These are phyloP conservation scores for Micronycteris hirsuta DNA, from an alignment of 2,113 vertebrate species.

Conservation along the genomic window DNA sequence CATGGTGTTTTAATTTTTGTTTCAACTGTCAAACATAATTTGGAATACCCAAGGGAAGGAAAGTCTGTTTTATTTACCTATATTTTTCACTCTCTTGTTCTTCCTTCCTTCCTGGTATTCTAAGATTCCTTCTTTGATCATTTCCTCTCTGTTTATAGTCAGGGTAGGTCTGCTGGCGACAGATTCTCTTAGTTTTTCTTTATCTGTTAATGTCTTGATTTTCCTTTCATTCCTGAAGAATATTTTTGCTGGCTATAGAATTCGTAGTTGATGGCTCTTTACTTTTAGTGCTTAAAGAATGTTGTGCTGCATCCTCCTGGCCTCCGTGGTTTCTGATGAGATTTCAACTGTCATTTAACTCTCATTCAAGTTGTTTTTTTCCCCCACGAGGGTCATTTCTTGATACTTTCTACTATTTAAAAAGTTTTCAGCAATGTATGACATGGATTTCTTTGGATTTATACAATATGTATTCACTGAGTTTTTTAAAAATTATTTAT, in stretches of 20 bases:
- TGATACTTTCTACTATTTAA: background rate
- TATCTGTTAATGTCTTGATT: background rate
- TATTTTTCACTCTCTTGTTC: background rate
- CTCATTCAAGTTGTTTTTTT: background rate
- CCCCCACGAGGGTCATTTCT: background rate
- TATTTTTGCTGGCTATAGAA: constrained; percentile 3
- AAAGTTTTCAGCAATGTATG: background rate
- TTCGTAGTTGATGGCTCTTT: background rate
- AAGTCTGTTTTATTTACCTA: background rate
- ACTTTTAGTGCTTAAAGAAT: background rate
- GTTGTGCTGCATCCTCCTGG: background rate
- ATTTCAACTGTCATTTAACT: background rate
- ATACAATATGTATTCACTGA: background rate
- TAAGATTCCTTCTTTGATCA: background rate
- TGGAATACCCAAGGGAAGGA: background rate
- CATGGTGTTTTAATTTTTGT: background rate
- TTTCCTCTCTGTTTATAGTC: background rate
- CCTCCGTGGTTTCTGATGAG: background rate
- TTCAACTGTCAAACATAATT: background rate
- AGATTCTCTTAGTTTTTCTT: constrained; percentile 16
- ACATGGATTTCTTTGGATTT: background rate
- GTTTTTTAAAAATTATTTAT: too few relatives aligned
- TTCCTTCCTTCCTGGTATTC: background rate
- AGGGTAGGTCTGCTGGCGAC: background rate
- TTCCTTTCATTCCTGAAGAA: background rate